A percentile compares a stretch with the other conserved stretches of the same genome.
phyloP scores from a whole-genome alignment of 2,888 invertebrate genomes.

The Drosophila paracracens region DNA sequence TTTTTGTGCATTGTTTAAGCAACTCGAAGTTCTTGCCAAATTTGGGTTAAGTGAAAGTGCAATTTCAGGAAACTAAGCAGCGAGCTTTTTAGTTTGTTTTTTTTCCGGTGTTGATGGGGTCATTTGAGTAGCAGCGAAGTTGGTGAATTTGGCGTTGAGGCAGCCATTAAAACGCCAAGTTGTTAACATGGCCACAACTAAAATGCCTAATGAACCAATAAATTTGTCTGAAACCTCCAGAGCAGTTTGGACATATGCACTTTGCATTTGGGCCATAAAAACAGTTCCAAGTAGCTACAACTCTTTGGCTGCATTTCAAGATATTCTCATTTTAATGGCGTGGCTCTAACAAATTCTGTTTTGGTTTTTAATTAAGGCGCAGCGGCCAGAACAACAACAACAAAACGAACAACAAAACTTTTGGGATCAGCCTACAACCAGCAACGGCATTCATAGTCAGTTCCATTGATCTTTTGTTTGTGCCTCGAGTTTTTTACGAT shows the following conservation, averaged over 20 bases:
- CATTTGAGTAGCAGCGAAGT: conserved; percentile 10
- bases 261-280: conserved; percentile 57
- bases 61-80: conserved; percentile 33
- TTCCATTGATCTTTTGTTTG: conserved; percentile 62
- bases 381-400: conserved; percentile 20
- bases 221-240: conserved; percentile 48
- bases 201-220: conserved; percentile 77
- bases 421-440: conserved; percentile 11
- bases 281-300: conserved; percentile 67
- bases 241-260: conserved; percentile 53
- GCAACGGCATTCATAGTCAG: conserved; percentile 33
- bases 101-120: conserved; percentile 3
- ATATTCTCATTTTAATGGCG: conserved; percentile 57
- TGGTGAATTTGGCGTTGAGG: conserved; percentile 29
- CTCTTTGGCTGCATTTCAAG: conserved; percentile 56
- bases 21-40: conserved; percentile 36
- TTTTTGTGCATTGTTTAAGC: conserved; percentile 34
- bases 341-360: conserved; percentile 63
- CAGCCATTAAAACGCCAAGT: conserved; percentile 58
- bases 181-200: conserved; percentile 65
- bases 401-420: conserved; percentile 17
- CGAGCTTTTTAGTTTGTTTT: neutral
- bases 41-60: conserved; percentile 71
- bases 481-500: conserved; percentile 50
- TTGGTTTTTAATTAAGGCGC: conserved; percentile 70